Conservation (phyloP, 2,113 vertebrate genomes). For the Chamaea fasciata region DNA sequence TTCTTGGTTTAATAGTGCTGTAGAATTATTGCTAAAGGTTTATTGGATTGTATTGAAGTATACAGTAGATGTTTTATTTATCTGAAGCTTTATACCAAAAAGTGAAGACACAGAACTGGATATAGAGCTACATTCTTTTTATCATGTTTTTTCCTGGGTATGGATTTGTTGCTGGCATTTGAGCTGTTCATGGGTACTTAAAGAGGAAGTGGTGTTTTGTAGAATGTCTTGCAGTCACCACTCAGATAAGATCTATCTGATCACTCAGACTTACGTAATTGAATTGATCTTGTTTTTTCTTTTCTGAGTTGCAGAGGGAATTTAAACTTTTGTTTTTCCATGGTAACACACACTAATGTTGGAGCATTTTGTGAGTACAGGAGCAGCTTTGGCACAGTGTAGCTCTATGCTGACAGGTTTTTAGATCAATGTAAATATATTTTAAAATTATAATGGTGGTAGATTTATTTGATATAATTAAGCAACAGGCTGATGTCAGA, state of each 20-base stretch:
- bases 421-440: neutral
- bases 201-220: neutral
- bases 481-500: neutral
- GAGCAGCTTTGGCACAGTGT: neutral
- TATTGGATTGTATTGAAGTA: neutral
- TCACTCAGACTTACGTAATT: neutral
- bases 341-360: neutral
- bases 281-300: neutral
- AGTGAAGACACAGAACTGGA: neutral
- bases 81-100: neutral
- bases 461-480: neutral
- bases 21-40: neutral
- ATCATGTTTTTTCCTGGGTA: neutral
- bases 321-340: conserved; percentile 5
- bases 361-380: neutral
- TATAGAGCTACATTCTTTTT: neutral
- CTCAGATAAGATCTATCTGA: neutral
- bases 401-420: neutral
- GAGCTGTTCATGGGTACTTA: neutral
- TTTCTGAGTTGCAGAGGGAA: neutral
- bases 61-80: neutral
- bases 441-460: neutral
- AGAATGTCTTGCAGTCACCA: neutral
- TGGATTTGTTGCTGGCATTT: neutral
- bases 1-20: neutral